These are phyloP conservation scores for Fratercula arctica DNA, from an alignment of 2,797 vertebrate genomes.

Conservation along the genomic window DNA sequence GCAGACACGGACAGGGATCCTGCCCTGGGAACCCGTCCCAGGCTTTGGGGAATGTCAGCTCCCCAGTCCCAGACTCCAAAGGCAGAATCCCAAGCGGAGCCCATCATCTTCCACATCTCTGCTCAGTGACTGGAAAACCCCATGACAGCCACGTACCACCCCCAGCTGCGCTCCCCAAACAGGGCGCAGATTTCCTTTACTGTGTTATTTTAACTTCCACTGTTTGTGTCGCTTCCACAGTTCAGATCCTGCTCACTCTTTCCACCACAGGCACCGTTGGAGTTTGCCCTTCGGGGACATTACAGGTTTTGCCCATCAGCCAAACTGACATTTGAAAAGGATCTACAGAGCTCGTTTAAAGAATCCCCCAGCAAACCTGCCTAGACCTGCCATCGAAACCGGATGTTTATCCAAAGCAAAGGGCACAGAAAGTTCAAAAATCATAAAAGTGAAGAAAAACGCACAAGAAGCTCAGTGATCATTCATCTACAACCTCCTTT, in stretches of 20 bases:
- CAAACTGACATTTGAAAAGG: background rate
- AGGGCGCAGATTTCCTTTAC: background rate
- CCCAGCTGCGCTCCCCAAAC: background rate
- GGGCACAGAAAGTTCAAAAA: background rate
- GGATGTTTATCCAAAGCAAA: background rate
- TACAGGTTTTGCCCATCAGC: background rate
- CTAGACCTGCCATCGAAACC: background rate
- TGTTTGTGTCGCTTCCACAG: background rate
- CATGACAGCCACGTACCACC: too few relatives aligned
- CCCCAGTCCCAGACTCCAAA: background rate
- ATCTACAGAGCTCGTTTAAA: background rate
- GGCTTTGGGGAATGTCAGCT: background rate
- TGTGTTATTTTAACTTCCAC: background rate
- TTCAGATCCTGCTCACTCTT: background rate
- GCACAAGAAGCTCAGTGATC: background rate
- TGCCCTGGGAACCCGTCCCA: background rate
- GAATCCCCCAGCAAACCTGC: background rate
- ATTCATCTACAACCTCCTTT: background rate
- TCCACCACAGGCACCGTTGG: background rate
- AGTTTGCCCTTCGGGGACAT: background rate
- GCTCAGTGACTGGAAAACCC: background rate
- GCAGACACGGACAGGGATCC: accelerated
- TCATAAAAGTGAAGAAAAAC: background rate
- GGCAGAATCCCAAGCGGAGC: background rate
- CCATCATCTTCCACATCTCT: background rate